Base-by-base conservation (phyloP, 2,797 vertebrate genomes). In the Neostethus bicornis region DNA sequence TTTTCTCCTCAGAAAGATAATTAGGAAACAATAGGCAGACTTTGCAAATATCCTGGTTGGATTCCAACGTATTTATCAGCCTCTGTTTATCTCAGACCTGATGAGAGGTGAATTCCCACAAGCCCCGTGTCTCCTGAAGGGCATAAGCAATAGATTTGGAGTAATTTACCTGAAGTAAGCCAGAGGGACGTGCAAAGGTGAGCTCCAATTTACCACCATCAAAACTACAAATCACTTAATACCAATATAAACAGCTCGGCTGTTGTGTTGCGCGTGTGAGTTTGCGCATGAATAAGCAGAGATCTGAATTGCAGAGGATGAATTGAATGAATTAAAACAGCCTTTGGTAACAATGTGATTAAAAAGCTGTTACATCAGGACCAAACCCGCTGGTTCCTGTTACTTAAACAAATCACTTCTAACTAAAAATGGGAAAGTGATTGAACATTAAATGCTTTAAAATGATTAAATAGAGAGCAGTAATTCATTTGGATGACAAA, bases 171-270 rank as follows among this genome's bases (percentile, higher is more conserved):
- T 90, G 87, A 85, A 89, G 83, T 85, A 87, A 90, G 89, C 88
- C 88, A 74, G 77, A 75, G 89, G 88, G 90, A 87, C 72, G 77
- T 19, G 68, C 78, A 87, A 89, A 88, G 89, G 87, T 89, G 85
- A 89, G 87, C 87, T 88, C 84, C 80, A 86, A 88, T 90, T 90
- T 90, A 88, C 88, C 83, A 74, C 90, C 90, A 90, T 90, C 92
- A 91, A 90, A 90, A 90, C 84, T 87, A 90, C 89, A 90, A 90
- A 90, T 90, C 88, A 86, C 86, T 89, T 91, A 90, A 90, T 90
- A 87, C 87, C 81, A 82, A 87, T 87, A 83, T 84, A 88, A 90
- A 89, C 84, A 90, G 88, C 89, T 91, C 84, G 88, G 87, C 87
- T 90, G 85, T 88, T 88, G 87, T 79, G 84, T 74, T 50, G 77